These are phyloP conservation scores for Epinephelus awoara DNA, from an alignment of 2,797 vertebrate species.

Conservation along the genomic window DNA sequence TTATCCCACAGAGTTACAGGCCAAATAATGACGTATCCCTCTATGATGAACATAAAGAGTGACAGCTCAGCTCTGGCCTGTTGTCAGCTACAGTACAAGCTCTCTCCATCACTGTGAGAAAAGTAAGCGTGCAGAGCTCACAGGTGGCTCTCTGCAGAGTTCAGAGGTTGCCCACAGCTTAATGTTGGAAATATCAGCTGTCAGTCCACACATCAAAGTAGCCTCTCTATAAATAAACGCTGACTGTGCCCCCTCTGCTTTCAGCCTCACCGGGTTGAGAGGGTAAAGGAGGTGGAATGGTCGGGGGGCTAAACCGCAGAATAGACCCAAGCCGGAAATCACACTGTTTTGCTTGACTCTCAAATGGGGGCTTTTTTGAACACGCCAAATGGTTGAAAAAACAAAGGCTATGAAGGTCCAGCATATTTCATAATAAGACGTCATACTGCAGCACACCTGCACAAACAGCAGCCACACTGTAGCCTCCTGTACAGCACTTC, in stretches of 20 bases:
- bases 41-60: slow-evolving; percentile 28
- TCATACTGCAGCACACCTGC: slow-evolving; percentile 83
- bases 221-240: slow-evolving; percentile 74
- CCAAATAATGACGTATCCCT: slow-evolving; percentile 25
- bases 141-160: slow-evolving; percentile 60
- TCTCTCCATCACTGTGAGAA: slow-evolving; percentile 13
- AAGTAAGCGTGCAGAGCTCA: slow-evolving; percentile 15
- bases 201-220: slow-evolving; percentile 69
- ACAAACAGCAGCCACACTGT: slow-evolving; percentile 80
- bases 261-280: slow-evolving; percentile 37
- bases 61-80: slow-evolving; percentile 31
- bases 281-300: slow-evolving; percentile 7
- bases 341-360: slow-evolving; percentile 79
- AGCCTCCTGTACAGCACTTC: slow-evolving; percentile 56
- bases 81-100: slow-evolving; percentile 27
- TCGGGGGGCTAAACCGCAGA: slow-evolving; percentile 43
- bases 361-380: slow-evolving; percentile 70
- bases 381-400: slow-evolving; percentile 77
- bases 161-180: slow-evolving; percentile 48
- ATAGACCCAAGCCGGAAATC: slow-evolving; percentile 74
- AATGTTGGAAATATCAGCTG: slow-evolving; percentile 66
- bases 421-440: slow-evolving; percentile 82
- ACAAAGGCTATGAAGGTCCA: slow-evolving; percentile 76
- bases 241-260: slow-evolving; percentile 47
- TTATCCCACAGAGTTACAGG: neutral